Evolutionary conservation across 2,797 vertebrate genomes (phyloP), one percentile per base, ranked within the genome.

Genomic region (Microctenopoma steveboyesi): DNA sequence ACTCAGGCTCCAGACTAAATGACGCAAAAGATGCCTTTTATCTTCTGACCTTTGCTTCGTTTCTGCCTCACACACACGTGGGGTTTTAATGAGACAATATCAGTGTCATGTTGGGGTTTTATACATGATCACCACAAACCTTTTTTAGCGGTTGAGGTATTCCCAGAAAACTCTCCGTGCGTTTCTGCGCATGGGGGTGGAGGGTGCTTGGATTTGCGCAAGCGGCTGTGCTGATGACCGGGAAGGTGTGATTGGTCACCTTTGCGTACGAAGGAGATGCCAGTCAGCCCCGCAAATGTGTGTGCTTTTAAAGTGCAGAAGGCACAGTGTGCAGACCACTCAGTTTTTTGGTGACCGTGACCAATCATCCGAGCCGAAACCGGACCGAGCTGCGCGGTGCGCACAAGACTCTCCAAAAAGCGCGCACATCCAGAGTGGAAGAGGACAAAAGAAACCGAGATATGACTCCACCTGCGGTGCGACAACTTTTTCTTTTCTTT

Each of bases 181-280:
- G 35, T 28, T 47, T 15, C 53, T 10, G 40, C 9, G 37, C 14
- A 30, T 7, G 28, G 13, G 42, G 1, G 25, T 5, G 40, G 22
- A 5, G 55, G 47, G 60, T 50, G 76, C 12, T 45, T 51, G 61
- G 69, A 66, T 73, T 14, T 81, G 55, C 69, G 82, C 74, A 76
- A 4, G n/a, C 8, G 53, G 51, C 37, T 22, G 55, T 4, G 64
- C 50, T 55, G 67, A 64, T 67, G 76, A 53, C 45, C 73, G 55
- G 30, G 55, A 60, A 13, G 52, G 62, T 61, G 72, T 72, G 88
- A 90, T 88, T 91, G 88, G 90, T 83, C 84, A 79, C 67, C 64
- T 74, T 47, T 67, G 63, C 64, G 50, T 46, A 28, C 39, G 48
- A 45, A 55, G 59, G 33, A 7, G 69, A 66, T 69, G 67, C 71